These are phyloP conservation scores for Eubucco bourcierii DNA, from an alignment of 2,113 vertebrate genomes.

Conservation along the genomic window DNA sequence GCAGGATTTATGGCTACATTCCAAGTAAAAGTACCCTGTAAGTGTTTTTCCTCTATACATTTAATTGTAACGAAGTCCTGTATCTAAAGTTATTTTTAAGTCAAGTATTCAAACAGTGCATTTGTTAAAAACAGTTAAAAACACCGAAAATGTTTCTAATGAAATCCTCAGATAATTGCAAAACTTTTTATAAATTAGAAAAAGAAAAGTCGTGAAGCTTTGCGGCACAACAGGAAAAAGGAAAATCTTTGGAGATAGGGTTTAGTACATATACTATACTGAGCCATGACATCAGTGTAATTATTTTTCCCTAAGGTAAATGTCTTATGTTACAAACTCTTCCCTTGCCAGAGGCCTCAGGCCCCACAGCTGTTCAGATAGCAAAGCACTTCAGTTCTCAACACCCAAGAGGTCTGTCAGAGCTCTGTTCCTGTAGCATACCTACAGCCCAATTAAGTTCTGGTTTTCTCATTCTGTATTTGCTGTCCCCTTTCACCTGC, in stretches of 20 bases:
- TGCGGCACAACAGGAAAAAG: constrained; percentile 40
- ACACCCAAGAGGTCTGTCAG: neutral
- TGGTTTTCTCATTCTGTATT: neutral
- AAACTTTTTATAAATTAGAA: neutral
- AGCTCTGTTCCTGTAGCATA: neutral
- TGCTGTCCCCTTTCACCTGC: neutral
- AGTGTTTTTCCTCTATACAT: neutral
- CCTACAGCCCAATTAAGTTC: neutral
- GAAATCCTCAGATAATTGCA: neutral
- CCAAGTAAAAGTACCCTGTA: neutral
- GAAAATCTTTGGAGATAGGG: constrained; percentile 53
- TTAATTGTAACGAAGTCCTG: neutral
- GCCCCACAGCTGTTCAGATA: constrained; percentile 52
- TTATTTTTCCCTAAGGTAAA: constrained; percentile 58
- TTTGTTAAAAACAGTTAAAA: neutral
- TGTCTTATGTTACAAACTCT: constrained; percentile 57
- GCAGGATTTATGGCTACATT: neutral
- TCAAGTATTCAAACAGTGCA: neutral
- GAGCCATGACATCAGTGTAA: constrained; percentile 56
- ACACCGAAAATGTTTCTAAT: neutral
- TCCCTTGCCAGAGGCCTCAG: constrained; percentile 51
- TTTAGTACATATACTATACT: neutral
- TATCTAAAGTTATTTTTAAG: neutral
- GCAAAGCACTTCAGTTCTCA: constrained; percentile 1
- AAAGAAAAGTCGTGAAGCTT: neutral